Percentiles rank a stretch among this genome's conserved stretches.
Conservation (phyloP, 1,140 invertebrate species). For the Orius insidiosus region DNA sequence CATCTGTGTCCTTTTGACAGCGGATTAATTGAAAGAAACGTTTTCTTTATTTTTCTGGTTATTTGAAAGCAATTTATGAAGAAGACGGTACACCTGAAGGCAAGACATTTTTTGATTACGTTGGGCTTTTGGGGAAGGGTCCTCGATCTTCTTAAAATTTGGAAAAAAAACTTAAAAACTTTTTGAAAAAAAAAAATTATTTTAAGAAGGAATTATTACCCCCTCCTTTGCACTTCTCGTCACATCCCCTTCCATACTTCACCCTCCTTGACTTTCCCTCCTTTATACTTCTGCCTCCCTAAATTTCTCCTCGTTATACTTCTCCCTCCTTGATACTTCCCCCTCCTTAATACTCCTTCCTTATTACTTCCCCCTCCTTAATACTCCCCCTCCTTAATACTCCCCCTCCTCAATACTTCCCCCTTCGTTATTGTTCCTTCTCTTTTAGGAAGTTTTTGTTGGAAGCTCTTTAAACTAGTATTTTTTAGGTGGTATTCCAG, state of each 20-base stretch:
- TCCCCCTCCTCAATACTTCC: too few species aligned
- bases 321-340: too few species aligned
- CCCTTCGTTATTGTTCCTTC: too few species aligned
- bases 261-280: neutral
- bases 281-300: too few species aligned
- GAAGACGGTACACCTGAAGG: constrained; percentile 49
- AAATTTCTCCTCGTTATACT: too few species aligned
- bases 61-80: constrained; percentile 64
- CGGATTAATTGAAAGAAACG: constrained; percentile 62
- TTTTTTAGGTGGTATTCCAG: constrained; percentile 41
- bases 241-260: neutral
- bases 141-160: neutral
- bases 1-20: constrained; percentile 67
- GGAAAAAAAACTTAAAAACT: neutral
- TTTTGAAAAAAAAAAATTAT: neutral
- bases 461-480: too few species aligned
- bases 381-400: too few species aligned
- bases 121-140: neutral
- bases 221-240: neutral
- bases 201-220: neutral
- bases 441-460: too few species aligned
- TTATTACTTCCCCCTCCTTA: too few species aligned
- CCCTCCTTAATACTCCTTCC: too few species aligned
- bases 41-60: constrained; percentile 62
- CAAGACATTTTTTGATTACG: constrained; percentile 18